Base-by-base conservation (phyloP, 2,113 vertebrate species). In the Choloepus hoffmanni region DNA sequence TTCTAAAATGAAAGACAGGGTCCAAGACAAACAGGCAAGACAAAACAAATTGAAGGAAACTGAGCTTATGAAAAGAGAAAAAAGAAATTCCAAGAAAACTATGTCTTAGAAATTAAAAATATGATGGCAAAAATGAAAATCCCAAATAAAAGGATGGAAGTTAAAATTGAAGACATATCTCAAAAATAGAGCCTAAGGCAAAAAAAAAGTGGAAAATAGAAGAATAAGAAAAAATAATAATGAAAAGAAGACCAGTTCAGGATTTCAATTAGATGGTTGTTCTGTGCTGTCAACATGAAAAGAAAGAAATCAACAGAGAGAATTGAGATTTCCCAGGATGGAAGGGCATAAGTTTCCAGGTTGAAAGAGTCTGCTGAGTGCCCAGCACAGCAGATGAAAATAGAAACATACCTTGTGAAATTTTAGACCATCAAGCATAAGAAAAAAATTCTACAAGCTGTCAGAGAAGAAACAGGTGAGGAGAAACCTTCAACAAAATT, bases 41-140 rank as follows among this genome's bases (percentile, higher is more conserved):
- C 70, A 50, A 63, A 26, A 6, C 6, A 70, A 70, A 26, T 26
- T 28, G 36, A 36, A 89, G 24, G 23, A 72, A 85, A 50, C 74
- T 50, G 36, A 89, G 19, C 15, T 74, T 24, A 21, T 8, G 13
- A 48, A 77, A 55, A 63, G 43, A 72, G 4, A 73, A 90, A 19
- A 87, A 77, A 63, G 26, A 62, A 50, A 82, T 23, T 28, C 36
- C 45, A 68, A 62, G 76, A 33, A 72, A 55, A 36, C 16, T 40
- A 26, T 40, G 36, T 43, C 55, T 94, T 40, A 85, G 33, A 26
- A 84, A 79, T 60, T 70, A 60, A 96, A 94, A 94, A 60, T 77
- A 55, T 58, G 36, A 82, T 73, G 45, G 68, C 45, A 81, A 21
- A 89, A 89, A 63, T 50, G 45, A 65, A 85, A 81, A 85, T 65